These are phyloP conservation scores for Dufourea novaeangliae DNA, from an alignment of 1,140 invertebrate genomes.

Conservation along the genomic window DNA sequence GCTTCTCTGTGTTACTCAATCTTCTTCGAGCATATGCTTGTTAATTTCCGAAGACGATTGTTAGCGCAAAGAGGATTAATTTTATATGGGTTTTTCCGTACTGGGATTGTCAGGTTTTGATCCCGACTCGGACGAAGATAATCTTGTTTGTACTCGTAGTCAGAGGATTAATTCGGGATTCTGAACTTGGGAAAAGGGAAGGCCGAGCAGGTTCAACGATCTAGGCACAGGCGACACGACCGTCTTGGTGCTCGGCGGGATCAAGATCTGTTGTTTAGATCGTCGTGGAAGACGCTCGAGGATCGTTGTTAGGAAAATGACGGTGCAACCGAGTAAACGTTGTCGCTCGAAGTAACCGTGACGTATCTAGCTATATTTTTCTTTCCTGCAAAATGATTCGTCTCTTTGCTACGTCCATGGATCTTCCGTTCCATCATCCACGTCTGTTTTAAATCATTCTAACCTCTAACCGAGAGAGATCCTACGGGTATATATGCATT, in stretches of 20 bases:
- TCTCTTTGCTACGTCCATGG: neutral
- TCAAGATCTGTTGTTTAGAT: conserved; percentile 15
- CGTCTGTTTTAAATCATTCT: conserved; percentile 29
- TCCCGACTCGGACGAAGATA: conserved; percentile 28
- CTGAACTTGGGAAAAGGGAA: conserved; percentile 29
- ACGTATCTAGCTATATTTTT: neutral
- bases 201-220: conserved; percentile 51
- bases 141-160: neutral
- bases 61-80: too few species aligned
- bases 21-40: too few species aligned
- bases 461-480: conserved; percentile 3
- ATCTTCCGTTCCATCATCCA: neutral
- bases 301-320: conserved; percentile 11
- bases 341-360: neutral
- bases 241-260: neutral
- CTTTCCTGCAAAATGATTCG: conserved; percentile 10
- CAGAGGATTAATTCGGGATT: conserved; percentile 12
- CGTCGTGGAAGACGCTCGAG: neutral
- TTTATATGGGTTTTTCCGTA: too few species aligned
- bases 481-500: conserved; percentile 10
- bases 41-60: too few species aligned
- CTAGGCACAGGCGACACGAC: conserved; percentile 20
- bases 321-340: neutral
- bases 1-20: too few species aligned
- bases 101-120: neutral